These are phyloP conservation scores for Neomorphus geoffroyi DNA, from an alignment of 2,797 vertebrate genomes.

Conservation along the genomic window DNA sequence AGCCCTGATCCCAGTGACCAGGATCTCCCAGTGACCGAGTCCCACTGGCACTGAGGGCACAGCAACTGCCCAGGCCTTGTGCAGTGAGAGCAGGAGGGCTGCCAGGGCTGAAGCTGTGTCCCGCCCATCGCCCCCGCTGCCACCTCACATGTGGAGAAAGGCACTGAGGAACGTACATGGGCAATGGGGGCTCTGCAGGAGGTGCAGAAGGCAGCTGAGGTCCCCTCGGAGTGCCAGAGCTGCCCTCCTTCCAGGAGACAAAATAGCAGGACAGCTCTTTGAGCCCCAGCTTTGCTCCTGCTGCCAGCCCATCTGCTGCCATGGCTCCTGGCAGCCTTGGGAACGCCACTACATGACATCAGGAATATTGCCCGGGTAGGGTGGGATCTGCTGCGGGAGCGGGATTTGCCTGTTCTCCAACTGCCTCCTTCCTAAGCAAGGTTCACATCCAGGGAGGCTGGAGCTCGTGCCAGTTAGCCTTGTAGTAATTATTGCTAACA, in stretches of 20 bases:
- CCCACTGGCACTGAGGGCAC: background rate
- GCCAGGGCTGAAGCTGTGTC: background rate
- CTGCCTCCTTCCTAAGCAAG: background rate
- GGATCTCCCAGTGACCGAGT: background rate
- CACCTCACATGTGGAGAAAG: background rate
- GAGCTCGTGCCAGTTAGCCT: slow-evolving; percentile 27
- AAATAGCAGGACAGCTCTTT: background rate
- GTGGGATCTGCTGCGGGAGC: background rate
- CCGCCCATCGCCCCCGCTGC: background rate
- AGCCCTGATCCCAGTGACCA: background rate
- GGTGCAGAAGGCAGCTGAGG: background rate
- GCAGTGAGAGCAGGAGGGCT: background rate
- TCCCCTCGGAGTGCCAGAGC: background rate
- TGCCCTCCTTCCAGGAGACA: background rate
- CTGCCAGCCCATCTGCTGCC: slow-evolving; percentile 28
- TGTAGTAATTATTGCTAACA: slow-evolving; percentile 63
- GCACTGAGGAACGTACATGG: background rate
- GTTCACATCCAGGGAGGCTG: slow-evolving; percentile 20
- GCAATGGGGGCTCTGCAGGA: background rate
- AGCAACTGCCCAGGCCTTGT: background rate
- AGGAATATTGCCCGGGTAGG: background rate
- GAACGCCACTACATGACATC: background rate
- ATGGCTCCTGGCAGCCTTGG: background rate
- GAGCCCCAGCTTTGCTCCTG: background rate
- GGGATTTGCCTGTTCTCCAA: background rate